Evolutionary conservation across 2,888 invertebrate genomes (phyloP).

Genomic region (Andrena fulva): DNA sequence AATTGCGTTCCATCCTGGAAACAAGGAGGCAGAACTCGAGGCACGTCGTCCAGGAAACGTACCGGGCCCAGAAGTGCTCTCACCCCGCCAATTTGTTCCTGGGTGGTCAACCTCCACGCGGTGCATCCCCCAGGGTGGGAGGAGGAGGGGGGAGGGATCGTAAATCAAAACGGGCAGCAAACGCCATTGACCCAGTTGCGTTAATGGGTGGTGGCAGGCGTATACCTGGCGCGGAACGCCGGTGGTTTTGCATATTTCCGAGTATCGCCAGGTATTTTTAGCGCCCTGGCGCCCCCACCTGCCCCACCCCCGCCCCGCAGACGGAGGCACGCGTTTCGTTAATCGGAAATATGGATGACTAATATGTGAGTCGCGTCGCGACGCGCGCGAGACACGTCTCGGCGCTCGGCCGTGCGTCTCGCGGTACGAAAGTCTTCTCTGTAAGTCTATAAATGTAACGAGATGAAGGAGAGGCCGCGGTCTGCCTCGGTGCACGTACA

Average conservation of each 20-base stretch:
- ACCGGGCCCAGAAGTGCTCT: constrained; percentile 10
- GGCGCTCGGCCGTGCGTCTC: constrained; percentile 46
- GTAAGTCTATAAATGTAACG: constrained; percentile 71
- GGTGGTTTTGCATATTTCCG: constrained; percentile 69
- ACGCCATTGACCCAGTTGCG: constrained; percentile 74
- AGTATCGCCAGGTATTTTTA: constrained; percentile 32
- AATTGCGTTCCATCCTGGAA: not conserved
- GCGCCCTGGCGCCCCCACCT: not conserved
- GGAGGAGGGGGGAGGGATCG: constrained; percentile 20
- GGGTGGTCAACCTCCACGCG: constrained; percentile 45
- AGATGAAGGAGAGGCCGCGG: constrained; percentile 60
- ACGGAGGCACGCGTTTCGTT: constrained; percentile 28
- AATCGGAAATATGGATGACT: constrained; percentile 68
- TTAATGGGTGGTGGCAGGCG: constrained; percentile 54
- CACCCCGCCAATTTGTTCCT: constrained; percentile 40
- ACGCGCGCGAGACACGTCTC: constrained; percentile 56
- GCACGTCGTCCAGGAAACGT: not conserved
- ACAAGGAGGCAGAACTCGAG: not conserved
- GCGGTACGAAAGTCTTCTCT: constrained; percentile 60
- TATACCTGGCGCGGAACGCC: constrained; percentile 41
- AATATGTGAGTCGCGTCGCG: constrained; percentile 58
- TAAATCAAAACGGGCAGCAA: constrained; percentile 57
- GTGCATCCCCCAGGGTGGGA: constrained; percentile 6
- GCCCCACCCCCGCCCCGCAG: not conserved
- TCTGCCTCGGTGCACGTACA: constrained; percentile 27